Conservation (phyloP, 2,113 vertebrate genomes). For the Cebidichthys violaceus region DNA sequence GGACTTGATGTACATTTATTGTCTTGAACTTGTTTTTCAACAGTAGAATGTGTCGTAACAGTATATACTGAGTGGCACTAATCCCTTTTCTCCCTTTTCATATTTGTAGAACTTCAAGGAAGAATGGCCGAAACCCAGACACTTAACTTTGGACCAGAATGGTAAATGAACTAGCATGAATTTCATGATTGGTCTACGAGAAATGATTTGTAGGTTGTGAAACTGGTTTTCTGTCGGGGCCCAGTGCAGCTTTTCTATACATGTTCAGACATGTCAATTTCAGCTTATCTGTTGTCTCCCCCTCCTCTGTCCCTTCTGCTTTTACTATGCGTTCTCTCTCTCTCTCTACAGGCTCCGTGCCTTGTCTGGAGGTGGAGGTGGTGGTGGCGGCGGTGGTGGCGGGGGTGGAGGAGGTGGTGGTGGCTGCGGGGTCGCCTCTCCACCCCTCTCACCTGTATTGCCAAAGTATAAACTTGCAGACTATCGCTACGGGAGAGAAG, state of each 20-base stretch:
- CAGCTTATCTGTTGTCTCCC: conserved; percentile 10
- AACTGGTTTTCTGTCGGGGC: conserved; percentile 32
- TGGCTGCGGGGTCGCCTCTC: conserved; percentile 88
- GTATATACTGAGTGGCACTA: neutral
- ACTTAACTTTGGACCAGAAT: conserved; percentile 99
- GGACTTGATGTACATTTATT: neutral
- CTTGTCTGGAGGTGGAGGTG: conserved; percentile 91
- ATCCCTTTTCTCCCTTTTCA: conserved; percentile 44
- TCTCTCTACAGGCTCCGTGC: conserved; percentile 90
- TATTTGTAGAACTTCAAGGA: conserved; percentile 86
- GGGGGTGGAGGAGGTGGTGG: conserved; percentile 56
- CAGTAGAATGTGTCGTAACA: neutral
- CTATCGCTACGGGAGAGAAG: conserved; percentile 99
- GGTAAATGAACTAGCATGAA: conserved; percentile 84
- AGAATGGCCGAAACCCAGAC: conserved; percentile 98
- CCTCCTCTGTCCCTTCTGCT: conserved; percentile 18
- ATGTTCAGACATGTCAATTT: conserved; percentile 46
- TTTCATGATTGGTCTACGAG: neutral
- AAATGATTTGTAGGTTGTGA: conserved; percentile 29
- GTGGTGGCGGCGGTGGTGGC: conserved; percentile 46
- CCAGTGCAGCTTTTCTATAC: neutral
- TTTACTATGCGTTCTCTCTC: conserved; percentile 31
- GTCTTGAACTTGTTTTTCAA: neutral
- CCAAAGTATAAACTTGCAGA: conserved; percentile 99
- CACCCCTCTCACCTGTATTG: conserved; percentile 96